Conservation (phyloP, 2,797 vertebrate species). For the Gymnocypris eckloni region DNA sequence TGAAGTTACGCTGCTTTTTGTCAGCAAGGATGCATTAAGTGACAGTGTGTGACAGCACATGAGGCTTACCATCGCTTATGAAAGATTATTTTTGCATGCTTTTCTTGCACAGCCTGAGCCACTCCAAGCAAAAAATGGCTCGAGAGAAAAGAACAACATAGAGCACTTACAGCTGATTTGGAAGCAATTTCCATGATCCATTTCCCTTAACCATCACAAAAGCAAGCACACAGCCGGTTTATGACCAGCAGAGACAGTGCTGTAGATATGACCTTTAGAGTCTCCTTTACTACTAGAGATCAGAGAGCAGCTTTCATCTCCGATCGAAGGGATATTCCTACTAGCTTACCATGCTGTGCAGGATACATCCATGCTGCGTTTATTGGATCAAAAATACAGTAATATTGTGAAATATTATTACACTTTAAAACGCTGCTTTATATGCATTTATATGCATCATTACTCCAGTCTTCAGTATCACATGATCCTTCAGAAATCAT, state of each 20-base stretch:
- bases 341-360: constrained; percentile 5
- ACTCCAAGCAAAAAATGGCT: background rate
- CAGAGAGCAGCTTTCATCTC: constrained; percentile 16
- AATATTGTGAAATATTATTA: background rate
- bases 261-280: constrained; percentile 13
- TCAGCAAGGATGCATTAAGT: background rate
- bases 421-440: background rate
- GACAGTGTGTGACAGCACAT: background rate
- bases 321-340: background rate
- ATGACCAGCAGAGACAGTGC: background rate
- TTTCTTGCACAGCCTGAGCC: background rate
- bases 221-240: constrained; percentile 19
- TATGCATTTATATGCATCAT: too few relatives aligned
- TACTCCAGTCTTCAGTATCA: background rate
- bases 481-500: background rate
- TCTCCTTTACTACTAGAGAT: background rate
- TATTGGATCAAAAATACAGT: background rate
- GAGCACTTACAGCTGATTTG: constrained; percentile 3
- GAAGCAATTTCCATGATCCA: background rate
- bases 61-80: background rate
- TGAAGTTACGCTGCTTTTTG: background rate
- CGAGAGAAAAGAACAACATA: background rate
- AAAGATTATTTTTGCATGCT: background rate
- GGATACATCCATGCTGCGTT: background rate
- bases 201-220: constrained; percentile 1